Conservation (phyloP, 2,113 vertebrate genomes). For the Columba janthina region DNA sequence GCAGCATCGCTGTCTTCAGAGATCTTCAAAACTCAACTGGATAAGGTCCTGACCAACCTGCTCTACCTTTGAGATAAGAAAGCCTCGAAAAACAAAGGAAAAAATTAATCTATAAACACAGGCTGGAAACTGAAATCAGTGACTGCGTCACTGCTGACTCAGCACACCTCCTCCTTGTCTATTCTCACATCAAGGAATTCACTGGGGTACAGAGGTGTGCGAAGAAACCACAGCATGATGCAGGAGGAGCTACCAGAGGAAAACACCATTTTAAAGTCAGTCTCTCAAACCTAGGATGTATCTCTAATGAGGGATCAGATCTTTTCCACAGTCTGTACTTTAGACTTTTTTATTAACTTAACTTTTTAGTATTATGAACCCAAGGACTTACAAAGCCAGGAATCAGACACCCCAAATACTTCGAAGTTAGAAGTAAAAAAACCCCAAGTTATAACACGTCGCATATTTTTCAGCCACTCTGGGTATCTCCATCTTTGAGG, state of each 20-base stretch:
- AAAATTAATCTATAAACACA: not conserved
- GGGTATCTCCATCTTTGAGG: not conserved
- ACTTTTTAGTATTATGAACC: not conserved
- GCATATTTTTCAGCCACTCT: not conserved
- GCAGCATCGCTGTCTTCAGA: not conserved
- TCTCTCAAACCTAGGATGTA: not conserved
- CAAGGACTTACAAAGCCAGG: not conserved
- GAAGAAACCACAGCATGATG: not conserved
- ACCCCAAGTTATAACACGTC: accelerated
- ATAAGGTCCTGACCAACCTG: not conserved
- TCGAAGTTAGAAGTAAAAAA: not conserved
- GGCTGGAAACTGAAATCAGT: not conserved
- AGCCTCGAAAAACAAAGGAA: not conserved
- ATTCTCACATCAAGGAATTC: not conserved
- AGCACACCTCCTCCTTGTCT: not conserved
- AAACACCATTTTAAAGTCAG: accelerated
- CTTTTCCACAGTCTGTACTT: not conserved
- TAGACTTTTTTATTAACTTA: not conserved
- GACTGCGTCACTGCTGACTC: not conserved
- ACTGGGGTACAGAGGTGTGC: not conserved
- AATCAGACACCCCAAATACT: not conserved
- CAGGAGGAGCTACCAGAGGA: not conserved
- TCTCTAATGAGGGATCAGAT: not conserved
- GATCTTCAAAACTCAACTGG: not conserved
- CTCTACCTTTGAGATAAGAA: not conserved